Conservation (phyloP, 2,113 vertebrate genomes). For the Anguilla japonica region DNA sequence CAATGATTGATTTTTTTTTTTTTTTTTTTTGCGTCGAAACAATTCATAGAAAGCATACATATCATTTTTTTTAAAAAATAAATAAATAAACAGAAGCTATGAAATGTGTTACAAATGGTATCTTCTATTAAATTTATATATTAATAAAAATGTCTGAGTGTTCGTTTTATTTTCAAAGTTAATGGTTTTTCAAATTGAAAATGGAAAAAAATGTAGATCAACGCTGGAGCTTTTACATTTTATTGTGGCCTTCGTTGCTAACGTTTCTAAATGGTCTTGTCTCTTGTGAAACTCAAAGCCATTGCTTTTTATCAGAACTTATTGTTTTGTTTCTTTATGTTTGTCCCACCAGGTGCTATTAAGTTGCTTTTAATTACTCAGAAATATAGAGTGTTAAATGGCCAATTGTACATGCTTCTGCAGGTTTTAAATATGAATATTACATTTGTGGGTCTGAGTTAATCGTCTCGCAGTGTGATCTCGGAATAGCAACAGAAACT, state of each 20-base stretch:
- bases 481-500: slow-evolving; percentile 4
- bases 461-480: slow-evolving; percentile 20
- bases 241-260: slow-evolving; percentile 28
- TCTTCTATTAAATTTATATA: slow-evolving; percentile 52
- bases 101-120: slow-evolving; percentile 57
- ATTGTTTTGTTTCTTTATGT: slow-evolving; percentile 35
- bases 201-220: slow-evolving; percentile 29
- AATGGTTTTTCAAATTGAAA: slow-evolving; percentile 18
- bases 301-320: slow-evolving; percentile 51
- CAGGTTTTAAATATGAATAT: slow-evolving; percentile 20
- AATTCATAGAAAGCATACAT: slow-evolving; percentile 58
- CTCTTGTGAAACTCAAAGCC: slow-evolving; percentile 57
- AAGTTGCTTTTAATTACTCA: slow-evolving; percentile 32
- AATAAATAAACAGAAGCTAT: slow-evolving; percentile 50
- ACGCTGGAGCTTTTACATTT: slow-evolving; percentile 38
- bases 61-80: slow-evolving; percentile 47
- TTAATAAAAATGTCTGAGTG: slow-evolving; percentile 47
- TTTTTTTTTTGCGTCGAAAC: slow-evolving; percentile 50
- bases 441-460: slow-evolving; percentile 16
- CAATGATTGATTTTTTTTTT: slow-evolving; percentile 44
- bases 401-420: slow-evolving; percentile 8
- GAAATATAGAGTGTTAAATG: slow-evolving; percentile 10
- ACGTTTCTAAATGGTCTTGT: slow-evolving; percentile 35
- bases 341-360: slow-evolving; percentile 47
- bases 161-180: slow-evolving; percentile 28